A percentile compares a stretch with the other conserved stretches of the same genome.
Evolutionary conservation across 2,113 vertebrate species (phyloP).

Genomic region (Brachyistius frenatus): DNA sequence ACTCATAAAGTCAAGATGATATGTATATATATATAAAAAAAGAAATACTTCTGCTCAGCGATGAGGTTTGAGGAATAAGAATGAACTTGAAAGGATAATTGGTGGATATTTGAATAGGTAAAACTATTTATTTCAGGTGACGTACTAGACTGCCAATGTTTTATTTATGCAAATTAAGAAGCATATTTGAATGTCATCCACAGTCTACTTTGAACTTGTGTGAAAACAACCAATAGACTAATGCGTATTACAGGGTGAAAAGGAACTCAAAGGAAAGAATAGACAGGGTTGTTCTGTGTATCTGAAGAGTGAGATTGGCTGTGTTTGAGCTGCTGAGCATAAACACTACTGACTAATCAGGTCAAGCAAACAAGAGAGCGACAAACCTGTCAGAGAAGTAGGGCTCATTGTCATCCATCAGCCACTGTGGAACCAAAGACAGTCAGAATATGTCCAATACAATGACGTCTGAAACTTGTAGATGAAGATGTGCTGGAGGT

Average conservation of each 20-base stretch:
- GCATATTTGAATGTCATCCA: background rate
- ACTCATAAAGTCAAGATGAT: background rate
- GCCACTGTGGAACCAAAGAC: background rate
- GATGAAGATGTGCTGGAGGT: background rate
- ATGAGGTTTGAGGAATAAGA: background rate
- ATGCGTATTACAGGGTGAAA: conserved; percentile 4
- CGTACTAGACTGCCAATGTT: background rate
- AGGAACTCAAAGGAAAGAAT: background rate
- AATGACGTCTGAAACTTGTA: background rate
- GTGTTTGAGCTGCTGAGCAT: background rate
- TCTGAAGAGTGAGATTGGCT: background rate
- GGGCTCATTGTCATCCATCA: conserved; percentile 8
- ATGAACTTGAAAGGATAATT: background rate
- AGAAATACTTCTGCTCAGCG: background rate
- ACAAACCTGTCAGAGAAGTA: conserved; percentile 38
- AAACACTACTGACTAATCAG: conserved; percentile 44
- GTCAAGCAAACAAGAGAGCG: conserved; percentile 48
- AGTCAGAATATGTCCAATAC: background rate
- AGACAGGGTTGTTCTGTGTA: background rate
- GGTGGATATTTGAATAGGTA: background rate
- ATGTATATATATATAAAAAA: background rate
- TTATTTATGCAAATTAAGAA: background rate
- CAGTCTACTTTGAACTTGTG: background rate
- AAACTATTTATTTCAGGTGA: background rate
- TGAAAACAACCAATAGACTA: background rate